phyloP scores from a whole-genome alignment of 2,797 vertebrate genomes.

The Myotis pilosus region DNA sequence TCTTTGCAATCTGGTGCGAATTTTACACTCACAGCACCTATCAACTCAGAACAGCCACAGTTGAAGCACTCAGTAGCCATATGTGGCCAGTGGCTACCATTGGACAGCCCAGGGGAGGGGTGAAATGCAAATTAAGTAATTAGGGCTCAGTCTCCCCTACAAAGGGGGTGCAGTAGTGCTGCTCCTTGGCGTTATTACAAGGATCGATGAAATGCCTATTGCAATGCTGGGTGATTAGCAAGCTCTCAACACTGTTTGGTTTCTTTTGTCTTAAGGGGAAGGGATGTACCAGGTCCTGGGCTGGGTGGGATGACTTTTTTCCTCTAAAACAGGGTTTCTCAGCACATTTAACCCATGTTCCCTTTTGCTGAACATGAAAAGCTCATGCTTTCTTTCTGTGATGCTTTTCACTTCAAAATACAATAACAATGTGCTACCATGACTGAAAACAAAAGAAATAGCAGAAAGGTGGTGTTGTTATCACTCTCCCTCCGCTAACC shows the following conservation, averaged over 20 bases:
- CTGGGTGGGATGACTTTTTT: not conserved
- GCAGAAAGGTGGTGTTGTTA: not conserved
- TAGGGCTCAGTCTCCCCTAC: not conserved
- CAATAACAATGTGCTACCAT: not conserved
- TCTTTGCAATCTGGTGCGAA: not conserved
- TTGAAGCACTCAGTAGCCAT: not conserved
- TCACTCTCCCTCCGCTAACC: not conserved
- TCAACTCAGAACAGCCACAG: not conserved
- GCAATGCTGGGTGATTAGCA: not conserved
- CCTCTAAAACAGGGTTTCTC: not conserved
- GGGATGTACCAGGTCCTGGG: not conserved
- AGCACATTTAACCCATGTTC: not conserved
- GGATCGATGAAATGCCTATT: not conserved
- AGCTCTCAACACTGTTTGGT: not conserved
- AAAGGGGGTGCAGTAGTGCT: not conserved
- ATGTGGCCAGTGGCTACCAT: not conserved
- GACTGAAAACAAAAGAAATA: not conserved
- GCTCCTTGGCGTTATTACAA: not conserved
- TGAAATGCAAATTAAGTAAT: not conserved
- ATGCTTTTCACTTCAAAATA: not conserved
- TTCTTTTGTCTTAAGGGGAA: not conserved
- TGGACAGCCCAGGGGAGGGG: not conserved
- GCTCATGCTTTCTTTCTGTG: not conserved
- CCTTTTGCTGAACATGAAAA: constrained; percentile 4
- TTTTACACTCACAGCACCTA: not conserved